Conservation (phyloP, 2,888 invertebrate genomes). For the Xestia rhomboidea region DNA sequence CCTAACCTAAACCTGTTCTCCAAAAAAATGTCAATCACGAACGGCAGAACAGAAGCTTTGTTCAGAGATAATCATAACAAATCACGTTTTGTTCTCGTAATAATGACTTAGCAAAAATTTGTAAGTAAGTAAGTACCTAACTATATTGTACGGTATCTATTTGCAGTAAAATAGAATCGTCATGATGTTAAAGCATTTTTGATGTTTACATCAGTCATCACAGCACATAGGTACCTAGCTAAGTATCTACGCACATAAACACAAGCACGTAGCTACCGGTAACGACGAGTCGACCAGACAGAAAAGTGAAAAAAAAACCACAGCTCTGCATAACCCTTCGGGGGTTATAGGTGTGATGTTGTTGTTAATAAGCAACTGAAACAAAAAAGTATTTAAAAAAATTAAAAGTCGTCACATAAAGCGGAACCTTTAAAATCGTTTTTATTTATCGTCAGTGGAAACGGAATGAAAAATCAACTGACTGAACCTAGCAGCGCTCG, state of each 20-base stretch:
- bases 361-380: background rate
- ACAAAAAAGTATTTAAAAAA: too few species aligned
- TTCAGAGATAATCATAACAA: slow-evolving; percentile 13
- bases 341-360: background rate
- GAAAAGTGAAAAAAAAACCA: background rate
- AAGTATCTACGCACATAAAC: background rate
- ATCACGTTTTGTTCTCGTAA: slow-evolving; percentile 14
- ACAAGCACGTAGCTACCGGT: background rate
- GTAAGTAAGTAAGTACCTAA: too few species aligned
- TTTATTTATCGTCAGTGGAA: background rate
- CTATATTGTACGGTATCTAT: background rate
- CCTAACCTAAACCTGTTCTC: background rate
- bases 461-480: background rate
- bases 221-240: background rate
- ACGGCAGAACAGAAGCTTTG: background rate
- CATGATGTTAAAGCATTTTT: slow-evolving; percentile 32
- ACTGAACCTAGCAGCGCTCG: background rate
- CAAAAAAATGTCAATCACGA: slow-evolving; percentile 5
- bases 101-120: slow-evolving; percentile 24
- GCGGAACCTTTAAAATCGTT: background rate
- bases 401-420: too few species aligned
- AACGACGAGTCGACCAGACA: background rate
- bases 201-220: background rate
- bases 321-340: background rate
- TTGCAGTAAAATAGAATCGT: slow-evolving; percentile 17